Base-by-base conservation (phyloP, 2,797 vertebrate species). In the Myotis planiceps region DNA sequence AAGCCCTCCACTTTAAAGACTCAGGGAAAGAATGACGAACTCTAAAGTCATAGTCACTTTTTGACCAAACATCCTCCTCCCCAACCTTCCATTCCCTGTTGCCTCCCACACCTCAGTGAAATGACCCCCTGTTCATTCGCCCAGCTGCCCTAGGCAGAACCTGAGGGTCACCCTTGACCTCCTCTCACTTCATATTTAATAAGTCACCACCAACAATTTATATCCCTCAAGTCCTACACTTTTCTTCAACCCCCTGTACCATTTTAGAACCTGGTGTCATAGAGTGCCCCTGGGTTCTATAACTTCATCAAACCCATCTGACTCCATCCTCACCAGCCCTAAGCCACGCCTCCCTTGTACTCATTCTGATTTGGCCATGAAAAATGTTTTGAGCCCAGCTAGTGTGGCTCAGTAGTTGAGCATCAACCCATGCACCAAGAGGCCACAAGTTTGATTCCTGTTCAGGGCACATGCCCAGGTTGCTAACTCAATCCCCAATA, bases 281-380 rank as follows among this genome's bases (percentile, higher is more conserved):
- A 16, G 0, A n/a, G 32, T 19, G 15, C 10, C 34, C 49, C 68
- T 9, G 13, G 10, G 3, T 66, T 55, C 51, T 53, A 1, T 6
- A 9, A 3, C 25, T 29, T 4, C 18, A 7, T 58, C 23, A 14
- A 19, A 1, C 63, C 19, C 13, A 1, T 34, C 14, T 23, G 21
- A 51, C 27, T 25, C 21, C 5, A 15, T 2, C 3, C 25, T 66
- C 1, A 3, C 16, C 3, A 25, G 12, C 12, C 19, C 55, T 51
- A 1, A 2, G 18, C 8, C 14, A 19, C 9, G 32, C 9, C 5
- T 45, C 12, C 18, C 6, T 5, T 49, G 0, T 0, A 0, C 1
- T 4, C 23, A 10, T 42, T 81, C 21, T 66, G 47, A n/a, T 47
- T 69, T 9, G 0, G 9, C 34, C 74, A 2, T 47, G 9, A 1